Base-by-base conservation (phyloP, 2,797 vertebrate species). In the Poecilia gillii region DNA sequence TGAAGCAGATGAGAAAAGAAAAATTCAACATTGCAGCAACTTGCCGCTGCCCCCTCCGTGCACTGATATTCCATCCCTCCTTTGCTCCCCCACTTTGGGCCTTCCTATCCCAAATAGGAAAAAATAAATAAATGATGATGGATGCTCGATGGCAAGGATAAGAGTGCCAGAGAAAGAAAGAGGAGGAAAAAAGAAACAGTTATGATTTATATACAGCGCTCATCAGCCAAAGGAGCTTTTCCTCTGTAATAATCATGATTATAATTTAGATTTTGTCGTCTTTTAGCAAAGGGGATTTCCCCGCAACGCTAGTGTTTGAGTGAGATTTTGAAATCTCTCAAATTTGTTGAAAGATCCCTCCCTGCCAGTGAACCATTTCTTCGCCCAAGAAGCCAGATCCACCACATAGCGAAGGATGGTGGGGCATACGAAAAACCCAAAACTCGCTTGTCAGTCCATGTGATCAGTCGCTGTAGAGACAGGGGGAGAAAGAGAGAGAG, bases 391-490 rank as follows among this genome's bases (percentile, higher is more conserved):
- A 89, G 80, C 87, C 79, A 33, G 83, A 94, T 89, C 90, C 86
- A 45, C 43, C 86, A 88, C 87, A 72, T 88, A 84, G 87, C 55
- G 81, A 87, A 81, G 80, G 88, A 87, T 88, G 81, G 83, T 45
- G 84, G 88, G 57, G 89, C 90, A 93, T 91, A 92, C 89, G 88
- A 87, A 76, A 87, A 91, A 92, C 16, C 90, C 93, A 92, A 83
- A 94, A 93, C 93, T 93, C 78, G 88, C 90, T 91, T 94, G 94
- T 96, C 95, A 96, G 91, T 85, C 84, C 70, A 90, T 94, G 93
- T 95, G 95, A 96, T 95, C 94, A 94, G 91, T 92, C 82, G 82
- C 84, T 53, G 88, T 68, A 81, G 84, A 72, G 68, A 16, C 43
- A 72, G 68, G n/a, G 41, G 33, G 33, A 31, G 33, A n/a, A n/a